Conservation (phyloP, 2,888 invertebrate species). For the Taenaris catops region DNA sequence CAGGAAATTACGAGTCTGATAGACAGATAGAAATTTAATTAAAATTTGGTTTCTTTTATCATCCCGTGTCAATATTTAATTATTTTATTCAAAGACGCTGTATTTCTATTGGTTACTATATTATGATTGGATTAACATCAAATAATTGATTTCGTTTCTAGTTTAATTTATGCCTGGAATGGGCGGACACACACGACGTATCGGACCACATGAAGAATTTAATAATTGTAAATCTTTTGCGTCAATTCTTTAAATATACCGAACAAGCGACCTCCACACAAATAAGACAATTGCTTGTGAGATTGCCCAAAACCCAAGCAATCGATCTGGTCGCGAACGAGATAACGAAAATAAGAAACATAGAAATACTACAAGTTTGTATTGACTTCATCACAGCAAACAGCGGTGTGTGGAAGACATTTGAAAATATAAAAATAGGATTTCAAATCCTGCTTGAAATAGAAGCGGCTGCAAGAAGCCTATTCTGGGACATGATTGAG, state of each 20-base stretch:
- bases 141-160: too few species aligned
- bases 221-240: constrained; percentile 73
- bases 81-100: too few species aligned
- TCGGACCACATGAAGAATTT: constrained; percentile 76
- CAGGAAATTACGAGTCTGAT: too few species aligned
- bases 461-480: constrained; percentile 72
- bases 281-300: constrained; percentile 76
- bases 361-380: constrained; percentile 82
- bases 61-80: too few species aligned
- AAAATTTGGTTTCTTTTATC: too few species aligned
- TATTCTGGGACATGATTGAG: constrained; percentile 83
- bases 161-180: constrained; percentile 84
- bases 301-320: constrained; percentile 80
- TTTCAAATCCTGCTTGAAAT: constrained; percentile 84
- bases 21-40: too few species aligned
- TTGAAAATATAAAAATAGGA: constrained; percentile 83
- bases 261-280: constrained; percentile 57
- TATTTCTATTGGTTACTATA: too few species aligned
- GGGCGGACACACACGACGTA: constrained; percentile 83
- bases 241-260: constrained; percentile 77
- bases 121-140: too few species aligned
- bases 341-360: constrained; percentile 81
- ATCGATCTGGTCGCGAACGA: constrained; percentile 82
- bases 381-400: constrained; percentile 80
- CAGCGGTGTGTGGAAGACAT: constrained; percentile 66